A percentile compares a stretch with the other conserved stretches of the same genome.
Evolutionary conservation across 2,888 invertebrate species (phyloP).

Genomic region (Lycophotia porphyrea): DNA sequence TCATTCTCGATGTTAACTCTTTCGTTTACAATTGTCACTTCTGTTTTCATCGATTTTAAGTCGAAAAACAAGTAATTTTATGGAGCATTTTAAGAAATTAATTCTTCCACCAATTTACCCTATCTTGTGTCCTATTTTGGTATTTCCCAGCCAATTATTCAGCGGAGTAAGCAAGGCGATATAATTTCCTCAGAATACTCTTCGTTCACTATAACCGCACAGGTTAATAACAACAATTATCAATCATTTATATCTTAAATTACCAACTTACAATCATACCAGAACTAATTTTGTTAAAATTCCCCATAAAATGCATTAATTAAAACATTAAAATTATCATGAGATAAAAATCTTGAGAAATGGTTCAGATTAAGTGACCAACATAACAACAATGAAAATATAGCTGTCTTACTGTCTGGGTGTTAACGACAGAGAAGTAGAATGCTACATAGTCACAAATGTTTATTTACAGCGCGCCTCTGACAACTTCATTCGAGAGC

Average conservation of each 20-base stretch:
- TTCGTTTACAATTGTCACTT: conserved; percentile 37
- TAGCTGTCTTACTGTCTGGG: neutral
- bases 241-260: conserved; percentile 19
- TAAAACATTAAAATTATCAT: conserved; percentile 3
- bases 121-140: conserved; percentile 22
- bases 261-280: conserved; percentile 38
- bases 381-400: conserved; percentile 6
- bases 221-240: conserved; percentile 22
- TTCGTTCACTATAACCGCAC: conserved; percentile 14
- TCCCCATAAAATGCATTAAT: conserved; percentile 26
- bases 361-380: neutral
- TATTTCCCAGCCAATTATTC: conserved; percentile 17
- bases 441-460: neutral
- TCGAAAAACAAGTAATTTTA: conserved; percentile 17
- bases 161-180: conserved; percentile 24
- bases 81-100: conserved; percentile 31
- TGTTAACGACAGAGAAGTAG: conserved; percentile 5
- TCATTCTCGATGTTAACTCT: conserved; percentile 2
- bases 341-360: neutral
- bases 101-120: conserved; percentile 6
- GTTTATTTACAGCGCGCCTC: neutral
- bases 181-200: conserved; percentile 5
- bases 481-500: neutral
- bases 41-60: conserved; percentile 3
- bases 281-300: conserved; percentile 36